A percentile compares a stretch with the other conserved stretches of the same genome.
phyloP scores from a whole-genome alignment of 2,113 vertebrate species.

The Oophaga pumilio region DNA sequence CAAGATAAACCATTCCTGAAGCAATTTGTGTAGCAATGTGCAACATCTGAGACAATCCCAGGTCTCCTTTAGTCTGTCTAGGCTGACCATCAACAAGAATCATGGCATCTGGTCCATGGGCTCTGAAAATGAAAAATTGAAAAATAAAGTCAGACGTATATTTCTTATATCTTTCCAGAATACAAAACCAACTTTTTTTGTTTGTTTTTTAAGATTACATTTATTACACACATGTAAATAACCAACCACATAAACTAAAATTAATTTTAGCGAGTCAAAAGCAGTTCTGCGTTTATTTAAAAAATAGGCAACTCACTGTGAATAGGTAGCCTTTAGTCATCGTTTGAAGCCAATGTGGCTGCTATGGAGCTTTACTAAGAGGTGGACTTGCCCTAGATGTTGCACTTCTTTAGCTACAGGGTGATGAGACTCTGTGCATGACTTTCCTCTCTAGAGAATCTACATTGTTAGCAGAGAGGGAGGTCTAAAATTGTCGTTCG shows the following conservation, averaged over 20 bases:
- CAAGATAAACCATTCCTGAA: slow-evolving; percentile 95
- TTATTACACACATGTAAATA: background rate
- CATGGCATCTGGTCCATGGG: slow-evolving; percentile 94
- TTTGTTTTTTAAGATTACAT: background rate
- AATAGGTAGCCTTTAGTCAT: background rate
- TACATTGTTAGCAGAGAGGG: background rate
- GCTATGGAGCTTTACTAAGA: background rate
- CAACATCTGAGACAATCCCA: slow-evolving; percentile 97
- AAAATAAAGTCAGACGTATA: too few relatives aligned
- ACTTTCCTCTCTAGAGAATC: background rate
- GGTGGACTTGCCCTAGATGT: too few relatives aligned
- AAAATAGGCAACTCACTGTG: too few relatives aligned
- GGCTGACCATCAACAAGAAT: slow-evolving; percentile 96
- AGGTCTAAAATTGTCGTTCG: fast-evolving
- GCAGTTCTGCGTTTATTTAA: background rate
- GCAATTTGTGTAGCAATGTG: slow-evolving; percentile 95
- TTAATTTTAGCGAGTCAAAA: background rate
- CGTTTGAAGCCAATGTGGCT: background rate
- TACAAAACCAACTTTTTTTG: background rate
- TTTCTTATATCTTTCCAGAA: background rate
- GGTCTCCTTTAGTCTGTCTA: slow-evolving; percentile 90
- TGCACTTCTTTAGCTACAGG: background rate
- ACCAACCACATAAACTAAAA: background rate
- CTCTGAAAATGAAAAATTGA: slow-evolving; percentile 70
- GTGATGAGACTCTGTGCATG: background rate